These are phyloP conservation scores for Dromococcyx pavoninus DNA, from an alignment of 2,797 vertebrate species.

Conservation along the genomic window DNA sequence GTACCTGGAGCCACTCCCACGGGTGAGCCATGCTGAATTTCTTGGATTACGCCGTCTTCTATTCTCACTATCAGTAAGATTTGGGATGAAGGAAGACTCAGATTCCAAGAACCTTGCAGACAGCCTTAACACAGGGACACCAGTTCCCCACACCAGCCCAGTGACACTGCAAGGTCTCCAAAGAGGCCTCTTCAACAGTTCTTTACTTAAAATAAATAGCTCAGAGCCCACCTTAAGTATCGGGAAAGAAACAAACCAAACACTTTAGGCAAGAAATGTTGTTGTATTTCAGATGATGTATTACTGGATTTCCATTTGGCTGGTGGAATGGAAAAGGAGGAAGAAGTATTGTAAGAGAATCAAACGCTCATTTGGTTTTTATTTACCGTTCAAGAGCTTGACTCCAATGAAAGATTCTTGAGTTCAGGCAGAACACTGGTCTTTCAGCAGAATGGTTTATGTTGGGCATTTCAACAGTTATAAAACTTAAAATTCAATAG, in stretches of 20 bases:
- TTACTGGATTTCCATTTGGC: conserved; percentile 26
- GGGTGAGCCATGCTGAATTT: background rate
- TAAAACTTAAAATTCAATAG: background rate
- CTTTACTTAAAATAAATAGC: conserved; percentile 7
- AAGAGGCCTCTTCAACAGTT: background rate
- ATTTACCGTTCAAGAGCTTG: background rate
- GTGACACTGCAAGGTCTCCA: background rate
- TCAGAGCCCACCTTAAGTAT: background rate
- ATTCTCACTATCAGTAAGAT: background rate
- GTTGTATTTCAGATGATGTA: background rate
- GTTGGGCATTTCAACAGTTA: background rate
- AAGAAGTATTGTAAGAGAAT: background rate
- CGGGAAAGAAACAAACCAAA: background rate
- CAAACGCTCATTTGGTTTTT: background rate
- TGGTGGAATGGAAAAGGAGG: background rate
- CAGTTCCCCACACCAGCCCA: background rate
- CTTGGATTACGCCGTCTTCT: background rate
- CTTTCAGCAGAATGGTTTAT: background rate
- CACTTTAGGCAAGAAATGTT: background rate
- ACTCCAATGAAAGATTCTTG: background rate
- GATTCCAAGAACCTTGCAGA: background rate
- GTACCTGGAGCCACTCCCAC: background rate
- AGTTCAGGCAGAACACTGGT: background rate
- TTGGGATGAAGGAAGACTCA: background rate
- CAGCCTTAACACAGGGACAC: accelerated